Evolutionary conservation across 2,797 vertebrate genomes (phyloP).

Genomic region (Sebastes cheni): DNA sequence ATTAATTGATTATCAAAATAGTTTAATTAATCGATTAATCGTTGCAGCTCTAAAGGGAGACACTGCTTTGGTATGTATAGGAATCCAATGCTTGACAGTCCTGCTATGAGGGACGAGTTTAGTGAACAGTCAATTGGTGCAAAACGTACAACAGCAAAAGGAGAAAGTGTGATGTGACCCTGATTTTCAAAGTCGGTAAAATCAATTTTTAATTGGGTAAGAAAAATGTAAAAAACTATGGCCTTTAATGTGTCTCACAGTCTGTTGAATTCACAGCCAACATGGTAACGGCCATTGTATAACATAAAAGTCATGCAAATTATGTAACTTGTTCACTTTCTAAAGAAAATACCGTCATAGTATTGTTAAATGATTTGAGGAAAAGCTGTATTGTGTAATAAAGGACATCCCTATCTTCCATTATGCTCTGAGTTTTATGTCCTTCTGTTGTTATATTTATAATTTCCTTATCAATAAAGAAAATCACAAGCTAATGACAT

Average conservation of each 20-base stretch:
- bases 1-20: no score
- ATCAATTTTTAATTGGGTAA: not conserved
- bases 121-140: not conserved
- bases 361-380: not conserved
- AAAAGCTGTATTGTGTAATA: constrained; percentile 9
- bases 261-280: not conserved
- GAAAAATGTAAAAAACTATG: not conserved
- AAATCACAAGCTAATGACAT: not conserved
- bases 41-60: not conserved
- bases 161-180: not conserved
- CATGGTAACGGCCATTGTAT: not conserved
- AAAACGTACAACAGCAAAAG: not conserved
- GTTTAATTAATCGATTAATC: no score
- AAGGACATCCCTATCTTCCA: not conserved
- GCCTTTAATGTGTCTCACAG: not conserved
- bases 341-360: not conserved
- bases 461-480: not conserved
- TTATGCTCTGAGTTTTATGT: not conserved
- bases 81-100: not conserved
- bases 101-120: not conserved
- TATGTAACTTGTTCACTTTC: not conserved
- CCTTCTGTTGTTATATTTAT: not conserved
- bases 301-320: not conserved
- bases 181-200: not conserved
- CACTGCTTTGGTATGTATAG: not conserved